phyloP scores from a whole-genome alignment of 2,797 vertebrate genomes.

The Argentina silus region DNA sequence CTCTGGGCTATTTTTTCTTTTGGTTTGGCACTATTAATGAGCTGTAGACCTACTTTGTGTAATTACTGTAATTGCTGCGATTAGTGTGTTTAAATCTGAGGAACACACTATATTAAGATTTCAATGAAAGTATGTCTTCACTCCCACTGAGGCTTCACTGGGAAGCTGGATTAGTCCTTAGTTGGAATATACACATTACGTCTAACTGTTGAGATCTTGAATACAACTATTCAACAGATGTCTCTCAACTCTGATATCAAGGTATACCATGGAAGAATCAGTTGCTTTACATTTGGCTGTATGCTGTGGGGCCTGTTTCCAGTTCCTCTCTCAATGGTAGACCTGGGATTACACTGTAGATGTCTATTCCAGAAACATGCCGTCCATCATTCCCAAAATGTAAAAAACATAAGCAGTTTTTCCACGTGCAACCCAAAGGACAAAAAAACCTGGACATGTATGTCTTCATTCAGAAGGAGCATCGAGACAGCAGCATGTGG shows the following conservation, averaged over 20 bases:
- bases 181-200: not conserved
- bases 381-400: slow-evolving; percentile 61
- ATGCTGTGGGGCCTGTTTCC: slow-evolving; percentile 58
- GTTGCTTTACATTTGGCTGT: slow-evolving; percentile 11
- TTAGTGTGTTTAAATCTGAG: slow-evolving; percentile 51
- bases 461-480: slow-evolving; percentile 7
- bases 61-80: slow-evolving; percentile 57
- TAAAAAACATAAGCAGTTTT: slow-evolving; percentile 60
- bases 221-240: not conserved
- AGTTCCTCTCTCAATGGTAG: slow-evolving; percentile 62
- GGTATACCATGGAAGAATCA: not conserved
- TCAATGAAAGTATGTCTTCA: not conserved
- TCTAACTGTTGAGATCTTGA: not conserved
- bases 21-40: slow-evolving; percentile 54
- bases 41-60: slow-evolving; percentile 30
- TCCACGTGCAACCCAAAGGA: slow-evolving; percentile 23
- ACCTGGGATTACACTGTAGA: slow-evolving; percentile 68
- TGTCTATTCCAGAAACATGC: slow-evolving; percentile 72
- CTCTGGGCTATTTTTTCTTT: slow-evolving; percentile 44
- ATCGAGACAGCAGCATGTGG: slow-evolving; percentile 32
- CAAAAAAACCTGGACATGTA: not conserved
- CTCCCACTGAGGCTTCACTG: not conserved
- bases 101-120: slow-evolving; percentile 31
- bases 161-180: not conserved
- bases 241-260: slow-evolving; percentile 18